These are phyloP conservation scores for Tetanocera ferruginea DNA, from an alignment of 2,888 invertebrate species.

Conservation along the genomic window DNA sequence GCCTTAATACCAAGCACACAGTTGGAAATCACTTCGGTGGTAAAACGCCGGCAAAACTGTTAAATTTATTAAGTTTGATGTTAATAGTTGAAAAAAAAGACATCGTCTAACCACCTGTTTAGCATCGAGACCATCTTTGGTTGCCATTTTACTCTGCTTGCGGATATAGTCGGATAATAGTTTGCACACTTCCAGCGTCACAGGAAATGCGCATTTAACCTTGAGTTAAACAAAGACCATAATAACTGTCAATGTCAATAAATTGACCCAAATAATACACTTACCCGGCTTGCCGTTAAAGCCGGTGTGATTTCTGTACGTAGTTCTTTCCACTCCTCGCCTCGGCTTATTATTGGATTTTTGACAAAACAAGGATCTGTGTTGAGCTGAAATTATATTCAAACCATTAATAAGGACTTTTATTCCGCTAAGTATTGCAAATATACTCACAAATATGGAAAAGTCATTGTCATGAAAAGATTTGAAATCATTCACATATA, in stretches of 20 bases:
- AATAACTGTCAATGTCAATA: not conserved
- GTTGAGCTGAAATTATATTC: slow-evolving; percentile 52
- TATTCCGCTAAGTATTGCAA: not conserved
- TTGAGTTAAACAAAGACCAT: slow-evolving; percentile 33
- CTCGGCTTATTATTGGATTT: slow-evolving; percentile 71
- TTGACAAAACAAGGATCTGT: slow-evolving; percentile 70
- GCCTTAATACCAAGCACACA: slow-evolving; percentile 70
- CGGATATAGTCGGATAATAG: slow-evolving; percentile 68
- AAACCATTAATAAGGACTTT: not conserved
- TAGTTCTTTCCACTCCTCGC: slow-evolving; percentile 71
- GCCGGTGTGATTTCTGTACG: slow-evolving; percentile 71
- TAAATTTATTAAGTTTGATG: not conserved
- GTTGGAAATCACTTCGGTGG: slow-evolving; percentile 69
- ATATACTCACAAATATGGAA: slow-evolving; percentile 53
- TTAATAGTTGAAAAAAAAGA: not conserved
- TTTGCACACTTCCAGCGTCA: slow-evolving; percentile 69
- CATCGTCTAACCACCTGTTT: slow-evolving; percentile 58
- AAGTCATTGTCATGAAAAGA: slow-evolving; percentile 65
- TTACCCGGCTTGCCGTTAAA: slow-evolving; percentile 71
- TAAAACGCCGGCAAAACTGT: slow-evolving; percentile 62
- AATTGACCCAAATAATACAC: not conserved
- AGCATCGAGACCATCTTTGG: slow-evolving; percentile 65
- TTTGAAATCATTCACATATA: slow-evolving; percentile 69
- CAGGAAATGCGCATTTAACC: slow-evolving; percentile 70
- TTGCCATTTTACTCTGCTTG: slow-evolving; percentile 54